Base-by-base conservation (phyloP, 2,113 vertebrate genomes). In the Nematolebias whitei region DNA sequence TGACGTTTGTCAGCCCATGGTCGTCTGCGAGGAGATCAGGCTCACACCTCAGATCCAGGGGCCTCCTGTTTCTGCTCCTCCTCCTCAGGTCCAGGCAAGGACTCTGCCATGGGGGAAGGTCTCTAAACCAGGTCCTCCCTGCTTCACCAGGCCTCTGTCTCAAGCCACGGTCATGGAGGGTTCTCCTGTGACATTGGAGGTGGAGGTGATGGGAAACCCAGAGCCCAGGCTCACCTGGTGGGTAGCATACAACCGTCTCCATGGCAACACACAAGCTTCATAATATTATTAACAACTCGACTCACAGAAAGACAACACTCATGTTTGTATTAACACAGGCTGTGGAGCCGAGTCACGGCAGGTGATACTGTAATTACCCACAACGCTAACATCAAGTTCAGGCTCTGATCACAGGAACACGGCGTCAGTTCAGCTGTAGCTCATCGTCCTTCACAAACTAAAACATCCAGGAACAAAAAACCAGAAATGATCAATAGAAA, bases 161-260 rank as follows among this genome's bases (percentile, higher is more conserved):
- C 94, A 94, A 87, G 90, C 95, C 78, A 93, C 91, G 3, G 92
- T 98, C 85, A 90, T 83, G 90, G 96, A 95, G 94, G 96, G 96
- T 82, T 95, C 95, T 89, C 95, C 96, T 0, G 96, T 99, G 92
- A 95, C 93, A 80, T 91, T 99, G 89, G 97, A 99, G 92, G 94
- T 98, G 88, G 95, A 96, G 95, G 95, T 98, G 85, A 92, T 91
- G 29, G 95, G 93, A 95, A 94, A 92, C 77, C 95, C 95, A 85
- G 94, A 98, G 87, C 96, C 96, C 91, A 91, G 90, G 74, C 85
- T 98, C 86, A 96, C 94, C 84, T 96, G 97, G 96, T 99, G 96
- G 96, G 97, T 98, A 96, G 95, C 94, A 79, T 95, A 94, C 91
- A 96, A 95, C 74, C 90, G 95, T 40, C 85, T 86, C 32, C 83